These are phyloP conservation scores for Camptogramma bilineatum DNA, from an alignment of 2,888 invertebrate species.

Conservation along the genomic window DNA sequence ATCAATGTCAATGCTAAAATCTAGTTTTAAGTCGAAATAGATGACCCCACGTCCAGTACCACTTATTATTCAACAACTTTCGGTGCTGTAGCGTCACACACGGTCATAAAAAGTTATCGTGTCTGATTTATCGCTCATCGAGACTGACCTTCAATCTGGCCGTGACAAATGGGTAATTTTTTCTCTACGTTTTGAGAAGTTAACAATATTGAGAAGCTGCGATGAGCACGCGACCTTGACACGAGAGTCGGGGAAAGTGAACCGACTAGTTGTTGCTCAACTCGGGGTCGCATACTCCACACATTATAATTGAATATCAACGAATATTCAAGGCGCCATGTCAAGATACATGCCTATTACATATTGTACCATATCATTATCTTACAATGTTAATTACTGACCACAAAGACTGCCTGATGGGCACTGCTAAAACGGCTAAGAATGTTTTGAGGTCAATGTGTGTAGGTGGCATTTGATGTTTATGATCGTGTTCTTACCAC, in stretches of 20 bases:
- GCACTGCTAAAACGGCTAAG: slow-evolving; percentile 26
- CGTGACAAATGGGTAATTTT: slow-evolving; percentile 39
- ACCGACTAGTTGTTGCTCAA: slow-evolving; percentile 77
- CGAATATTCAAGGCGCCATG: slow-evolving; percentile 29
- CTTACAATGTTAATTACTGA: slow-evolving; percentile 28
- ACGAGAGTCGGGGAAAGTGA: slow-evolving; percentile 77
- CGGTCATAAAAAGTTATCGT: slow-evolving; percentile 28
- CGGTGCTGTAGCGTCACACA: slow-evolving; percentile 28
- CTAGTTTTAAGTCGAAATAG: slow-evolving; percentile 40
- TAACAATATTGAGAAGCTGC: slow-evolving; percentile 41
- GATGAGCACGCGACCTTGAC: slow-evolving; percentile 77
- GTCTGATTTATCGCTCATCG: slow-evolving; percentile 35
- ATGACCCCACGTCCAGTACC: slow-evolving; percentile 33
- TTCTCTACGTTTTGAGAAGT: slow-evolving; percentile 33
- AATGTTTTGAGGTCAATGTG: slow-evolving; percentile 30
- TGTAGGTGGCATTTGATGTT: slow-evolving; percentile 29
- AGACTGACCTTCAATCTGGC: slow-evolving; percentile 41
- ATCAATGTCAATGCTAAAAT: slow-evolving; percentile 38
- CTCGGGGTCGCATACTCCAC: slow-evolving; percentile 52
- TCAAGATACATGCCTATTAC: slow-evolving; percentile 35
- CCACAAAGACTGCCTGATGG: slow-evolving; percentile 12
- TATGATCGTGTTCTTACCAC: slow-evolving; percentile 15
- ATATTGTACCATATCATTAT: slow-evolving; percentile 35
- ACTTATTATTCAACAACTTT: slow-evolving; percentile 36
- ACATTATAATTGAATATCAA: slow-evolving; percentile 31